Evolutionary conservation across 2,113 vertebrate species (phyloP), one percentile per base, ranked within the genome.

Genomic region (Etheostoma cragini): DNA sequence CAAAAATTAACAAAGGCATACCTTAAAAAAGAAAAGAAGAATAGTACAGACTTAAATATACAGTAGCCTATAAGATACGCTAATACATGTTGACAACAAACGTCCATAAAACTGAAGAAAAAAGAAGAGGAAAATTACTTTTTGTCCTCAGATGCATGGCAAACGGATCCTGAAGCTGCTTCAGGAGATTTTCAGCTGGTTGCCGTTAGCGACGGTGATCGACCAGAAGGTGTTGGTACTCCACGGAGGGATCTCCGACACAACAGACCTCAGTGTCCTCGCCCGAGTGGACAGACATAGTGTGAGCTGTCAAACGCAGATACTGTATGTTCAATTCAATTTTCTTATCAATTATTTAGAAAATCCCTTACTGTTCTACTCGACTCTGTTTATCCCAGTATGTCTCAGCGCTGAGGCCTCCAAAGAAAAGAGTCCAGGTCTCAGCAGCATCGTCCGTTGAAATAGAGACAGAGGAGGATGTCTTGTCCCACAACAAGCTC

Each of bases 151-250:
- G 98, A 89, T 93, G 57, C 96, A 99, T 1, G 97, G 97, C 22
- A 97, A 96, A 89, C 96, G 95, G 84, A 98, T 99, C 78, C 86
- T 99, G 66, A 97, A 95, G 90, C 93, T 95, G 82, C 90, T 99
- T 33, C 96, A 97, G 87, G 98, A 96, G 83, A 97, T 99, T 56
- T 99, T 99, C 80, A 96, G 97, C 90, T 97, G 97, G 97, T 93
- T 99, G 74, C 97, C 97, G 0, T 78, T 99, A 78, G 98, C 96
- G 38, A 97, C 97, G 0, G 82, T 98, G 65, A 95, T 99, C 16
- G 98, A 99, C 57, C 96, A 97, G 86, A 98, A 97, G 87, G 97
- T 99, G 68, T 87, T 99, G 47, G 69, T 99, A 53, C 90, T 97
- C 64, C 98, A 99, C 0, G 98, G 98, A 0, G 98, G 98, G 12